These are phyloP conservation scores for Poecilia latipinna DNA, from an alignment of 2,113 vertebrate species.

Conservation along the genomic window DNA sequence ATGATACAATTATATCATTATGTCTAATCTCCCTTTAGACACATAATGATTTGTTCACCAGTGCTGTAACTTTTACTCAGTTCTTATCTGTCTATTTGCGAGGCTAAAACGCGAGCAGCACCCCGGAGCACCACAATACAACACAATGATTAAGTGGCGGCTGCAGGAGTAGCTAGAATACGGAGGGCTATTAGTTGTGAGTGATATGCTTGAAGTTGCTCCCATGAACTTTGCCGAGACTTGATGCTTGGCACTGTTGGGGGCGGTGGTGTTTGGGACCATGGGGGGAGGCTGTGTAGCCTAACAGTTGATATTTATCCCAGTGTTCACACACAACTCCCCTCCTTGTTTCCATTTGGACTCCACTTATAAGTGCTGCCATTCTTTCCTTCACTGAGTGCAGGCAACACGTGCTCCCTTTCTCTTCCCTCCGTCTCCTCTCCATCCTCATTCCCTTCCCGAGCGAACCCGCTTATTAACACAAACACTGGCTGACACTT, in stretches of 20 bases:
- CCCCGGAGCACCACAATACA: conserved; percentile 56
- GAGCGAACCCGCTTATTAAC: conserved; percentile 73
- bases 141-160: conserved; percentile 68
- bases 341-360: conserved; percentile 61
- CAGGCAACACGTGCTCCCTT: conserved; percentile 61
- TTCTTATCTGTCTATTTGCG: conserved; percentile 55
- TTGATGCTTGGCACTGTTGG: conserved; percentile 43
- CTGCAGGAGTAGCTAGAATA: conserved; percentile 64
- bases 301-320: conserved; percentile 64
- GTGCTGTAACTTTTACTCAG: conserved; percentile 57
- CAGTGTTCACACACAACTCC: conserved; percentile 56
- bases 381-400: conserved; percentile 63
- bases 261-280: conserved; percentile 17
- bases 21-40: conserved; percentile 1
- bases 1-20: not conserved
- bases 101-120: conserved; percentile 45
- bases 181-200: conserved; percentile 76
- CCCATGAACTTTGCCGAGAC: conserved; percentile 65
- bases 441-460: conserved; percentile 43
- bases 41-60: conserved; percentile 62
- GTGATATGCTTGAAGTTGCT: conserved; percentile 74
- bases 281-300: conserved; percentile 21
- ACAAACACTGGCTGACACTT: conserved; percentile 80
- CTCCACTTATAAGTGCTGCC: conserved; percentile 66
- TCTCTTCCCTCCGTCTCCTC: conserved; percentile 36